Percentiles rank a stretch among this genome's conserved stretches.
phyloP scores from a whole-genome alignment of 30 jellyfish, hydroid and myxozoan species.

The Aurelia aurita region DNA sequence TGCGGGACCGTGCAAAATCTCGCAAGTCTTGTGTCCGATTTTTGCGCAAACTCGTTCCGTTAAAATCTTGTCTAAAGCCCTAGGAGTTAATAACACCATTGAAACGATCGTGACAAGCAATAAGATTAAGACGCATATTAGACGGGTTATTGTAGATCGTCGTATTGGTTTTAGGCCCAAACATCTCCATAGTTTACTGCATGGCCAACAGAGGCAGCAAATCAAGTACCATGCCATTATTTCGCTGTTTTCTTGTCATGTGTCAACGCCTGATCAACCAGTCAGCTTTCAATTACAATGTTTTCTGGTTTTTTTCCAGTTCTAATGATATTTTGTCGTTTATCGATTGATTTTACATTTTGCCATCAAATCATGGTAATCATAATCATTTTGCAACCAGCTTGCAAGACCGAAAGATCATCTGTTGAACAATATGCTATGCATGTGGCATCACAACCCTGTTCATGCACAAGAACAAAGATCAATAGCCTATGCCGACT shows the following conservation, averaged over 20 bases:
- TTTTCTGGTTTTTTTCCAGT: background rate
- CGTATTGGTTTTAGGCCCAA: slow-evolving; percentile 55
- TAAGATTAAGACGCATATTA: slow-evolving; percentile 30
- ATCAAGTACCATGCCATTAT: slow-evolving; percentile 4
- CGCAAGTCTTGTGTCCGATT: slow-evolving; percentile 77
- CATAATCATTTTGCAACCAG: slow-evolving; percentile 16
- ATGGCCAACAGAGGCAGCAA: slow-evolving; percentile 78
- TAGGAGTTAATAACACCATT: slow-evolving; percentile 67
- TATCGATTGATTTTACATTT: no score
- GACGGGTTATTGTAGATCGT: slow-evolving; percentile 75
- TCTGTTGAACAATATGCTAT: slow-evolving; percentile 2
- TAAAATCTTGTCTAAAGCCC: slow-evolving; percentile 27
- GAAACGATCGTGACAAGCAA: slow-evolving; percentile 44
- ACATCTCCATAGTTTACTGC: slow-evolving; percentile 57
- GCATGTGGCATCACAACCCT: slow-evolving; percentile 34
- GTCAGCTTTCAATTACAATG: no score
- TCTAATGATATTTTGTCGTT: background rate
- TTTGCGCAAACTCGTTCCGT: slow-evolving; percentile 60
- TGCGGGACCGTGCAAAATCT: slow-evolving; percentile 91
- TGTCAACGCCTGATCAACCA: no score
- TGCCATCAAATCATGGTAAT: no score
- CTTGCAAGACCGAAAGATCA: slow-evolving; percentile 51
- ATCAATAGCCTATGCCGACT: background rate
- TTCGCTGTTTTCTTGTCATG: background rate
- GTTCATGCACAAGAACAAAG: background rate